phyloP scores from a whole-genome alignment of 1,140 invertebrate genomes.

The Halictus rubicundus region DNA sequence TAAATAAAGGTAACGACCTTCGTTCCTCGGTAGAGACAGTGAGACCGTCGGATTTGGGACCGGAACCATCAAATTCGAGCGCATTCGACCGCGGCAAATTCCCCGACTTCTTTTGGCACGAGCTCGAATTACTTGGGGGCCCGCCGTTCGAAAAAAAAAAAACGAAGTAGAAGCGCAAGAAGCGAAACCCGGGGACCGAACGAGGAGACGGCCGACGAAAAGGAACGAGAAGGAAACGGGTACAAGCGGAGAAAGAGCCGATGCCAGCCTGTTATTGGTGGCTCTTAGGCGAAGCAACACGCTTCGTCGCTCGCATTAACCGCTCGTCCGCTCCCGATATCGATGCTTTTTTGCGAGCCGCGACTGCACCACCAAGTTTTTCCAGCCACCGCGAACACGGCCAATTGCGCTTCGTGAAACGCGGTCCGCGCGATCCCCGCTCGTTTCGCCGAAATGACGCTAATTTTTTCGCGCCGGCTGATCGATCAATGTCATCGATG shows the following conservation, averaged over 20 bases:
- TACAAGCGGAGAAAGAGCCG: background rate
- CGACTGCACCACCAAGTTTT: constrained; percentile 8
- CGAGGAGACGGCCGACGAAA: background rate
- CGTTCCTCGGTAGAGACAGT: background rate
- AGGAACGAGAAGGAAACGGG: constrained; percentile 2
- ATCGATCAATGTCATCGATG: constrained; percentile 6
- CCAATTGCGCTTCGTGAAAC: constrained; percentile 25
- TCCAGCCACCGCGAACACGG: constrained; percentile 35
- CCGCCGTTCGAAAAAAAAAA: constrained; percentile 23
- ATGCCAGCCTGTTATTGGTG: constrained; percentile 63
- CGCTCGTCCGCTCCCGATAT: constrained; percentile 46
- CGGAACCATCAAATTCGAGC: constrained; percentile 57
- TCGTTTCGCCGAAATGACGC: constrained; percentile 6
- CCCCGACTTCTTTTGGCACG: constrained; percentile 67
- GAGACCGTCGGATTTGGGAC: constrained; percentile 51
- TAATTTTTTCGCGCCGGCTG: constrained; percentile 13
- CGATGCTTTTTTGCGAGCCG: background rate
- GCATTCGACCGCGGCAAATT: constrained; percentile 60
- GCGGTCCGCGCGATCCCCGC: background rate
- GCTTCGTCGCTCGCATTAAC: constrained; percentile 63
- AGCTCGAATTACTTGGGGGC: constrained; percentile 65
- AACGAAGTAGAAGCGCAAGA: constrained; percentile 42
- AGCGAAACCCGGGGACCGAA: background rate
- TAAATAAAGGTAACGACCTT: constrained; percentile 54
- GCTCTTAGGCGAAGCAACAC: constrained; percentile 57